Evolutionary conservation across 2,888 invertebrate species (phyloP), one percentile per base, ranked within the genome.

Genomic region (Clitarchus hookeri): DNA sequence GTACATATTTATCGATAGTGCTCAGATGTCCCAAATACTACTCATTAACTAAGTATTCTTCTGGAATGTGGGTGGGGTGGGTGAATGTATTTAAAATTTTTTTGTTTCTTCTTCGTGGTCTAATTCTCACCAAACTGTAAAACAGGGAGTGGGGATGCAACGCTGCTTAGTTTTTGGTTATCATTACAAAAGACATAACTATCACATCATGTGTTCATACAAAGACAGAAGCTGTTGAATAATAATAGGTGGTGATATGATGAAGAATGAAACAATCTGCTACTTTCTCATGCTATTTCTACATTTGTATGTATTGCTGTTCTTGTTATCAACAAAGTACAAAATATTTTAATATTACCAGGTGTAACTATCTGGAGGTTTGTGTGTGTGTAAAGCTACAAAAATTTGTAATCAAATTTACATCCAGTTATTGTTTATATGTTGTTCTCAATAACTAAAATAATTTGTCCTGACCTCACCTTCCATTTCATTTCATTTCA

Each of bases 1-100:
- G 88, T 88, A 88, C 87, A 88, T 88, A 88, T 88, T 88, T 88
- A 88, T 88, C 87, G 77, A 87, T 86, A 87, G 86, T 84, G 80
- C 53, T 80, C 48, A 86, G 86, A 88, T 88, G 87, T 88, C 86
- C 87, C 84, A 84, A 65, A 65, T 65, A 65, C 65, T 84, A 86
- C 84, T 86, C 54, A 86, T 84, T 84, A 86, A 82, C 44, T 82
- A 82, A 27, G 27, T 19, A 87, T 85, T 87, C 84, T 44, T 84
- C 82, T 27, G 87, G 87, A 79, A 84, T 86, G 83, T 84, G 83
- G 86, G 84, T 79, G 79, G 84, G 85, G 65, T 77, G 85, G 85
- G 86, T 84, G 85, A 53, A 84, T 84, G 85, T 84, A 53, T 85
- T 65, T 6, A 13, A 48, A 82, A 82, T 13, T 27, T 82, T 82